These are phyloP conservation scores for Calyptomena viridis DNA, from an alignment of 2,113 vertebrate genomes.

Conservation along the genomic window DNA sequence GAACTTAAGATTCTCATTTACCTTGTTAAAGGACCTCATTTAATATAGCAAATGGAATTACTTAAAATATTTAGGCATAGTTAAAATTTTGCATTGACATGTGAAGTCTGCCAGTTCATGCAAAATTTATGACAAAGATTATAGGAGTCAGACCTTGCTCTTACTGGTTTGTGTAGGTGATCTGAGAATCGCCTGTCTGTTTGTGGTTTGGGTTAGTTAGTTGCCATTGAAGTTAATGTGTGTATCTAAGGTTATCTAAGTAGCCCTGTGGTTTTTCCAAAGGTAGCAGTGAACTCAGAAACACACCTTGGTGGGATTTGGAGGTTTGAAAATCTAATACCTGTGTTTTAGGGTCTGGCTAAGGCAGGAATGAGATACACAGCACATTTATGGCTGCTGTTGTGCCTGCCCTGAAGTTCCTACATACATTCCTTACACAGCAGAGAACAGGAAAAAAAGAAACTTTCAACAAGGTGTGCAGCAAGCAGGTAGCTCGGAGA, in stretches of 20 bases:
- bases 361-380: background rate
- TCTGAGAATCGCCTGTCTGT: background rate
- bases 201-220: background rate
- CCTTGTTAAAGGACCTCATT: background rate
- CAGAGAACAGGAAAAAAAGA: background rate
- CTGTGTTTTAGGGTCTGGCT: background rate
- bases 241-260: background rate
- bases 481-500: background rate
- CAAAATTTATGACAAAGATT: background rate
- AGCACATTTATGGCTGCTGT: background rate
- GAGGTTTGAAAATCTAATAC: background rate
- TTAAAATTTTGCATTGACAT: background rate
- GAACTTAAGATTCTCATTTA: background rate
- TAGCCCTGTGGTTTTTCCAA: background rate
- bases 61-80: background rate
- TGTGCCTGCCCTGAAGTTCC: background rate
- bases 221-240: background rate
- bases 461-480: background rate
- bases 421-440: background rate
- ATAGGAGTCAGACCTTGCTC: background rate
- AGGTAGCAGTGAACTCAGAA: background rate
- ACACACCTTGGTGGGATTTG: background rate
- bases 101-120: background rate
- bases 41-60: background rate
- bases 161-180: background rate